phyloP scores from a whole-genome alignment of 2,797 vertebrate species.

The Peromyscus attwateri region DNA sequence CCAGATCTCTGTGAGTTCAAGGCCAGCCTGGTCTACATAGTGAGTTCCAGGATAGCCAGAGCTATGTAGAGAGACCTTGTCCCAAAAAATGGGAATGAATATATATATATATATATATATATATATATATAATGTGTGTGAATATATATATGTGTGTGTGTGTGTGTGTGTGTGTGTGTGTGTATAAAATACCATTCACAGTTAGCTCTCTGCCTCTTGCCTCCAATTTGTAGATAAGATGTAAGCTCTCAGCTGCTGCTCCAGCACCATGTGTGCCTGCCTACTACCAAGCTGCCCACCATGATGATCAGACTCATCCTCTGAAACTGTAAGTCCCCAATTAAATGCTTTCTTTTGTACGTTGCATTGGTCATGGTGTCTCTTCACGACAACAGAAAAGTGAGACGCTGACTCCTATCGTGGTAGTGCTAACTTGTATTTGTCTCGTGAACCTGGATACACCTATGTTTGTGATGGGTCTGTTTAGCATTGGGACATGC shows the following conservation, averaged over 20 bases:
- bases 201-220: not conserved
- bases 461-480: not conserved
- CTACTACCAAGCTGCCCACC: not conserved
- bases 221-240: not conserved
- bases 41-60: not conserved
- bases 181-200: not conserved
- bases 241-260: not conserved
- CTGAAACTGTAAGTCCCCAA: not conserved
- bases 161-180: no score
- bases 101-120: no score
- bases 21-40: not conserved
- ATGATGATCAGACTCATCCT: not conserved
- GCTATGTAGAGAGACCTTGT: not conserved
- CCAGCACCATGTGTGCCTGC: not conserved
- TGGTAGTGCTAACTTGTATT: not conserved
- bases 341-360: not conserved
- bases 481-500: no score
- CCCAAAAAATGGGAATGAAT: not conserved
- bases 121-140: no score
- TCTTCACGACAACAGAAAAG: not conserved
- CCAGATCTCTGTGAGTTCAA: not conserved
- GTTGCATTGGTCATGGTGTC: not conserved
- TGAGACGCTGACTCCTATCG: not conserved
- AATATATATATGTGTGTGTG: no score
- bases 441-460: not conserved